Percentiles rank a stretch among this genome's conserved stretches.
These are phyloP conservation scores for Poecilia wingei DNA, from an alignment of 2,797 vertebrate genomes.

Conservation along the genomic window DNA sequence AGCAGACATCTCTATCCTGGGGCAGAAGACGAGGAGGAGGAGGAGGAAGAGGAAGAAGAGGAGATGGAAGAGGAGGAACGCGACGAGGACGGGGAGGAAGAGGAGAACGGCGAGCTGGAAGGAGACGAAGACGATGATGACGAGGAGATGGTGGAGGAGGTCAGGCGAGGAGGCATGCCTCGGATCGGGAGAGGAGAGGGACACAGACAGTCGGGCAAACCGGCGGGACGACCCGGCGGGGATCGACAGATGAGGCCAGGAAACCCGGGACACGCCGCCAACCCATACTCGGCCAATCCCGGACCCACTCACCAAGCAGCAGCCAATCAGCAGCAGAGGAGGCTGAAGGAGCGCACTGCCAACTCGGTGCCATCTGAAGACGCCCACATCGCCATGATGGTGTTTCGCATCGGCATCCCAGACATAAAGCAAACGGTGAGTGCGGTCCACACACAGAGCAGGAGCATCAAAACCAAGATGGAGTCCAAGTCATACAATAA, in stretches of 20 bases:
- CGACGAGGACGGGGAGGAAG: constrained; percentile 75
- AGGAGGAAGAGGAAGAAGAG: constrained; percentile 88
- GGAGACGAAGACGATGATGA: constrained; percentile 78
- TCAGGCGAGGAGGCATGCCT: constrained; percentile 64
- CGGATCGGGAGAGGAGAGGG: constrained; percentile 70
- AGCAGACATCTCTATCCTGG: constrained; percentile 88
- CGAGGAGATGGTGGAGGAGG: constrained; percentile 72
- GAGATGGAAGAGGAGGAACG: constrained; percentile 84
- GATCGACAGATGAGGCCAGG: constrained; percentile 72
- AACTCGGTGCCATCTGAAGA: constrained; percentile 85
- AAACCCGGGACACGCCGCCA: constrained; percentile 78
- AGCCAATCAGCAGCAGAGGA: constrained; percentile 79
- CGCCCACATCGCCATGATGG: constrained; percentile 91
- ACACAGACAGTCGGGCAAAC: constrained; percentile 74
- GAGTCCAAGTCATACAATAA: background rate
- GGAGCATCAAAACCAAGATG: background rate
- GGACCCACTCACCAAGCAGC: constrained; percentile 76
- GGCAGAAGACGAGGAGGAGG: constrained; percentile 89
- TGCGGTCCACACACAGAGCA: constrained; percentile 21
- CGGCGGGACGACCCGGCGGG: constrained; percentile 55
- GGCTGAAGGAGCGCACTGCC: constrained; percentile 84
- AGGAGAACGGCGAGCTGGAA: constrained; percentile 78
- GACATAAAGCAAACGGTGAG: constrained; percentile 96
- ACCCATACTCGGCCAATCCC: constrained; percentile 81
- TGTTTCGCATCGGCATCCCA: constrained; percentile 94